These are phyloP conservation scores for Eulimnadia texana DNA, from an alignment of 1,140 invertebrate species.

Conservation along the genomic window DNA sequence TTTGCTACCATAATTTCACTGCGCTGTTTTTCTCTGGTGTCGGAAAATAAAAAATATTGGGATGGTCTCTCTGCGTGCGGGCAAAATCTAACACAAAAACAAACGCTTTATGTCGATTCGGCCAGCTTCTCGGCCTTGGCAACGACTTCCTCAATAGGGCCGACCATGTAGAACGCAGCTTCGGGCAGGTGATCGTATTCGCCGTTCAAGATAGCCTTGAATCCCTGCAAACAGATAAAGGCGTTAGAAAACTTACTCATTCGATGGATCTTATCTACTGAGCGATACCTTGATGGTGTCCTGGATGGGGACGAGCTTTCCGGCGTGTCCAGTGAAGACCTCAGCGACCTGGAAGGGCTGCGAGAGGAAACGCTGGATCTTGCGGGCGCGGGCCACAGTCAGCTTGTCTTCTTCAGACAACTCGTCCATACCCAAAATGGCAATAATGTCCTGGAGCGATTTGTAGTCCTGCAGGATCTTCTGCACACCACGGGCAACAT, in stretches of 20 bases:
- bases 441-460: conserved; percentile 91
- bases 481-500: conserved; percentile 87
- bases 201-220: conserved; percentile 69
- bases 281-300: conserved; percentile 64
- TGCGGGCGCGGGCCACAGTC: conserved; percentile 87
- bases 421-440: conserved; percentile 98
- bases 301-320: conserved; percentile 75
- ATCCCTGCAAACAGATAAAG: conserved; percentile 34
- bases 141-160: conserved; percentile 89
- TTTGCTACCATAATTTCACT: not conserved
- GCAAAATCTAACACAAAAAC: too few species aligned
- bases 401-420: conserved; percentile 97
- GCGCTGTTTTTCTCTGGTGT: not conserved
- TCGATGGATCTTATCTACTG: not conserved
- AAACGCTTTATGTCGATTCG: conserved; percentile 7
- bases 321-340: conserved; percentile 79
- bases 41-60: not conserved
- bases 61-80: not conserved
- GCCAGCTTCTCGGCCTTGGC: conserved; percentile 80
- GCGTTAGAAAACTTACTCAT: not conserved
- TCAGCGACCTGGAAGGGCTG: conserved; percentile 97
- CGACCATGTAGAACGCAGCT: conserved; percentile 98
- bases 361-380: conserved; percentile 95
- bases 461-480: conserved; percentile 97
- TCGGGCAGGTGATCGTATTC: conserved; percentile 92